A percentile compares a stretch with the other conserved stretches of the same genome.
phyloP scores from a whole-genome alignment of 1,140 invertebrate species.

The Micrasema longulum region DNA sequence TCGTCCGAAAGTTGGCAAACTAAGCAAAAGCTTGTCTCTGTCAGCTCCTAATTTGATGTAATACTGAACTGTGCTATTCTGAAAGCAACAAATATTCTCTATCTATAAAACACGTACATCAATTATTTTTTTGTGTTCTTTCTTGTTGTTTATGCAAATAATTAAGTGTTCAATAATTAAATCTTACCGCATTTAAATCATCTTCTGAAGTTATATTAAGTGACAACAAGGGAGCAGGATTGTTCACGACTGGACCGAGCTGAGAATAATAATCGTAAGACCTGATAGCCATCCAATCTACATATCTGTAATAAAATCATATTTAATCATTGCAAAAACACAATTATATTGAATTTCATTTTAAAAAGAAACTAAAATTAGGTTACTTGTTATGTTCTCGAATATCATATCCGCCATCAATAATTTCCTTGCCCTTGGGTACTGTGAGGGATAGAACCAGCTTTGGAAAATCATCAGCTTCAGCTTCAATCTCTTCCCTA shows the following conservation, averaged over 20 bases:
- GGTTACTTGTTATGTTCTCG: slow-evolving; percentile 82
- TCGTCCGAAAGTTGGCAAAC: slow-evolving; percentile 1
- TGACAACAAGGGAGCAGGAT: slow-evolving; percentile 21
- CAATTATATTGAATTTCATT: not conserved
- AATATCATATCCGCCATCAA: slow-evolving; percentile 94
- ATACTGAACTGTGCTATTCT: slow-evolving; percentile 13
- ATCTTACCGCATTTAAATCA: too few relatives aligned
- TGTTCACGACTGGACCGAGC: not conserved
- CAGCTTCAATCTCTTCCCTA: slow-evolving; percentile 84
- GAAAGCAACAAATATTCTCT: too few relatives aligned
- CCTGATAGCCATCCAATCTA: slow-evolving; percentile 4
- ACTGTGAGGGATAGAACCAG: slow-evolving; percentile 93
- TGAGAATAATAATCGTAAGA: slow-evolving; percentile 1
- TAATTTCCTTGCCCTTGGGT: slow-evolving; percentile 92
- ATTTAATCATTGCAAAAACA: not conserved
- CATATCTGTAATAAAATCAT: not conserved
- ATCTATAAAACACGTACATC: too few relatives aligned
- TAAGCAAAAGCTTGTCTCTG: not conserved
- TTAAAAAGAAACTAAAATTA: not conserved
- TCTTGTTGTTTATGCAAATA: too few relatives aligned
- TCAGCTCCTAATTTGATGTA: slow-evolving; percentile 1
- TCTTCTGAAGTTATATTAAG: too few relatives aligned
- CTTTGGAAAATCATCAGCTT: slow-evolving; percentile 73
- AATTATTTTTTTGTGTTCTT: too few relatives aligned
- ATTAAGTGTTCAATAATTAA: too few relatives aligned